A percentile compares a stretch with the other conserved stretches of the same genome.
These are phyloP conservation scores for Todiramphus chloris DNA, from an alignment of 2,113 vertebrate species.

Conservation along the genomic window DNA sequence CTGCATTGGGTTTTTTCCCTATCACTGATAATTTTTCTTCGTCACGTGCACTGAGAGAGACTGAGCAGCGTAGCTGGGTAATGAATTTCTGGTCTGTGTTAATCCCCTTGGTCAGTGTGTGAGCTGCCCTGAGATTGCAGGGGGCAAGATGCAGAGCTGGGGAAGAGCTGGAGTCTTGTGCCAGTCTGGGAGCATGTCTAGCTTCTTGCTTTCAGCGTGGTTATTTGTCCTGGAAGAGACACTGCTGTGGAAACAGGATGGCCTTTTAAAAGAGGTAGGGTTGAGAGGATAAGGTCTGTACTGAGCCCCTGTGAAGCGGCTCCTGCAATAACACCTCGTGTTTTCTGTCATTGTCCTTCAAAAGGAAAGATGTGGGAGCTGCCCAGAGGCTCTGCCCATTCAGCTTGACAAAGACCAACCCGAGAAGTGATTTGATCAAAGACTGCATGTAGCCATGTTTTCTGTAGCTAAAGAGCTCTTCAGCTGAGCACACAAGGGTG, in stretches of 20 bases:
- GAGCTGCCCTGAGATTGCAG: not conserved
- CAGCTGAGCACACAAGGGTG: not conserved
- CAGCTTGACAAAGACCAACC: not conserved
- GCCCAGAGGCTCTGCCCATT: not conserved
- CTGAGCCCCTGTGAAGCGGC: not conserved
- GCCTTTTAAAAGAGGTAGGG: not conserved
- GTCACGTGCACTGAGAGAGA: not conserved
- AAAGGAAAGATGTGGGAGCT: not conserved
- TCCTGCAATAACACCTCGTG: not conserved
- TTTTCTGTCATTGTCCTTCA: not conserved
- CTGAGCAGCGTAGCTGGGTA: not conserved
- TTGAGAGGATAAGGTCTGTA: not conserved
- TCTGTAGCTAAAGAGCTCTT: slow-evolving; percentile 23
- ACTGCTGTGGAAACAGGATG: not conserved
- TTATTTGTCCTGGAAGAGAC: not conserved
- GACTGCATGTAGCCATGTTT: not conserved
- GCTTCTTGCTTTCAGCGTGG: not conserved
- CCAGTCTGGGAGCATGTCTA: not conserved
- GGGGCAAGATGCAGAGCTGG: not conserved
- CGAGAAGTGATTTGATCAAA: not conserved
- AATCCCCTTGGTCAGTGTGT: not conserved
- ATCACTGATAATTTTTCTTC: not conserved
- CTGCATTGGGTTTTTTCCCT: not conserved
- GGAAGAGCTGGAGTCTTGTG: not conserved
- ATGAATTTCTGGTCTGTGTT: not conserved